Base-by-base conservation (phyloP, 2,113 vertebrate species). In the Galbula dea region DNA sequence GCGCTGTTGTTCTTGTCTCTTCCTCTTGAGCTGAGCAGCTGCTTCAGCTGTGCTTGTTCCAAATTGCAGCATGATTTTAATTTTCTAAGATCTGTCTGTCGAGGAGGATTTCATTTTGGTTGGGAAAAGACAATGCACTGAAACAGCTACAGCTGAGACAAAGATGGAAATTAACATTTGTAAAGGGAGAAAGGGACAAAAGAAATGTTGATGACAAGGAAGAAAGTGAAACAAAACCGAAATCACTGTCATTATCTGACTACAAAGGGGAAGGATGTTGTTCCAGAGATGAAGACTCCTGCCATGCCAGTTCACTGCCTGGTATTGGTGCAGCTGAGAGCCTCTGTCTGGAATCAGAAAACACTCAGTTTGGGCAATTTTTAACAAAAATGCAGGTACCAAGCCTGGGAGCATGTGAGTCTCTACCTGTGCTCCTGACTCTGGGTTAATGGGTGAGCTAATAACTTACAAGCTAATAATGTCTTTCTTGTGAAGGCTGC, bases 141-240 rank as follows among this genome's bases (percentile, higher is more conserved):
- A 73, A 96, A 92, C 79, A 83, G 87, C 80, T 61, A 79, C 67
- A 80, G 86, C 68, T 4, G 18, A 92, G 93, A 95, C 90, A 96
- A 95, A 93, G 83, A 48, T 0, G 0, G 86, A 75, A 95, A 96
- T 96, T 96, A 96, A 77, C 83, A 95, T 94, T 94, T 95, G 80
- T 90, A 95, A 95, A 95, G 88, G 72, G 55, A 72, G 73, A 69
- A 81, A 58, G 65, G 65, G 86, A 97, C 88, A 90, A 95, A 96
- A 72, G 86, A 51, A 94, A 93, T 89, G 85, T 81, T 95, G 77
- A 78, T 89, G 88, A 94, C 68, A 84, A 94, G 88, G 81, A 95
- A 87, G 83, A 93, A 90, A 91, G 69, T 80, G 90, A 85, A 96
- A 95, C 91, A 90, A 86, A 95, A 65, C 69, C 59, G 41, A 91